These are phyloP conservation scores for Zaprionus gabonicus DNA, from an alignment of 1,140 invertebrate species.

Conservation along the genomic window DNA sequence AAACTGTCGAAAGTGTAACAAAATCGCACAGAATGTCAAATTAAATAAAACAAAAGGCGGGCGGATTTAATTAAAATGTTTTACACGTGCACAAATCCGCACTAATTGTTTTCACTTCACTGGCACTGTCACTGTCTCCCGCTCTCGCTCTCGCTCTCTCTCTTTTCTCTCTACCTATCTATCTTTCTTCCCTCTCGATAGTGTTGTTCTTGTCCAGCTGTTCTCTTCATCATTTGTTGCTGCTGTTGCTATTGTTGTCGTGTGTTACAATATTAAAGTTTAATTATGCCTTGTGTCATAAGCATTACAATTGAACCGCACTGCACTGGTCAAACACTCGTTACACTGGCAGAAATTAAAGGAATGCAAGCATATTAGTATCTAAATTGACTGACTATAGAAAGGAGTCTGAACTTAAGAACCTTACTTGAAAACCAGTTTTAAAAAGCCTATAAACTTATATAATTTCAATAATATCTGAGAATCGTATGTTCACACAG, in stretches of 20 bases:
- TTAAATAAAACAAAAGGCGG: slow-evolving; percentile 35
- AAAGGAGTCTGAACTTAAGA: too few species aligned
- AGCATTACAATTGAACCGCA: not conserved
- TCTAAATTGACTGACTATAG: too few species aligned
- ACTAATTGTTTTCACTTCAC: slow-evolving; percentile 54
- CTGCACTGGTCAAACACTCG: not conserved
- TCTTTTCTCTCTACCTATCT: not conserved
- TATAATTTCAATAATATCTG: too few species aligned
- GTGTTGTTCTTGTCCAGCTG: not conserved
- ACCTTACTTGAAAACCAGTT: too few species aligned
- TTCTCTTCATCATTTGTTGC: slow-evolving; percentile 1
- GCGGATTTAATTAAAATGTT: slow-evolving; percentile 73
- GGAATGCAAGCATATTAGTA: too few species aligned
- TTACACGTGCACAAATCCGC: slow-evolving; percentile 58
- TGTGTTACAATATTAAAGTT: slow-evolving; percentile 44
- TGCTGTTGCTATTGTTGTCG: slow-evolving; percentile 20
- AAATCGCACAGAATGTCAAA: slow-evolving; percentile 43
- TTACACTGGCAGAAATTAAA: not conserved
- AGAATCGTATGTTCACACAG: too few species aligned
- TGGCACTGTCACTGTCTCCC: not conserved
- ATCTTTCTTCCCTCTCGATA: too few species aligned
- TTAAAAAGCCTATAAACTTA: too few species aligned
- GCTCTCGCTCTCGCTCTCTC: not conserved
- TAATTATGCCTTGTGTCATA: slow-evolving; percentile 44
- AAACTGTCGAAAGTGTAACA: slow-evolving; percentile 41